Evolutionary conservation across 2,113 vertebrate genomes (phyloP), one percentile per base, ranked within the genome.

Genomic region (Phaethornis superciliosus): DNA sequence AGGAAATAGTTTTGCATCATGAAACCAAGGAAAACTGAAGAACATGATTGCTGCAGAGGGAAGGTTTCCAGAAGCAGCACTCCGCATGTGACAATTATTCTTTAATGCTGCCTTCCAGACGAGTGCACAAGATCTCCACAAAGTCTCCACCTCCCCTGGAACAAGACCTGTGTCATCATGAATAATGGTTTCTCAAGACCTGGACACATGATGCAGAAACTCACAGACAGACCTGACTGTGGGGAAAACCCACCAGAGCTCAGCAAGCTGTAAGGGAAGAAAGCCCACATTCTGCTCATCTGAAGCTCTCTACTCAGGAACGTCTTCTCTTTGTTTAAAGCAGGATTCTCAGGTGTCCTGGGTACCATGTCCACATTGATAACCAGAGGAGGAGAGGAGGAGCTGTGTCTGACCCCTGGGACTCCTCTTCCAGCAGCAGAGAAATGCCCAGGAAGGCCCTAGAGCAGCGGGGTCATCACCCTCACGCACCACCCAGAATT

Each of bases 321-420:
- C 54, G 6, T 40, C 42, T 83, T 58, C 22, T 88, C 30, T 54
- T 58, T 82, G 46, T 44, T 86, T 59, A 70, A 94, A 59, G 6
- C 60, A 59, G 21, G 42, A 11, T 7, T 42, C 23, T 70, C n/a
- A 1, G 18, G 6, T 69, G 8, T 33, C 24, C 12, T 35, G n/a
- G 10, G 5, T 15, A 32, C 52, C 20, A 54, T 0, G 0, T 28
- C 46, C 15, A 24, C 2, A 0, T 6, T 30, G 19, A 8, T 8
- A 35, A 76, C 17, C 20, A 59, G 42, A 46, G 23, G 15, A 11
- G 40, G 40, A 40, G n/a, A 11, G 40, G 40, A 87, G 27, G 32
- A 55, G 15, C n/a, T 13, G 0, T 16, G 27, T 12, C 72, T 82
- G 35, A 24, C 62, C 26, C 56, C 30, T 23, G 24, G 10, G 27